A percentile compares a stretch with the other conserved stretches of the same genome.
phyloP scores from a whole-genome alignment of 2,113 vertebrate genomes.

The Gopherus flavomarginatus region DNA sequence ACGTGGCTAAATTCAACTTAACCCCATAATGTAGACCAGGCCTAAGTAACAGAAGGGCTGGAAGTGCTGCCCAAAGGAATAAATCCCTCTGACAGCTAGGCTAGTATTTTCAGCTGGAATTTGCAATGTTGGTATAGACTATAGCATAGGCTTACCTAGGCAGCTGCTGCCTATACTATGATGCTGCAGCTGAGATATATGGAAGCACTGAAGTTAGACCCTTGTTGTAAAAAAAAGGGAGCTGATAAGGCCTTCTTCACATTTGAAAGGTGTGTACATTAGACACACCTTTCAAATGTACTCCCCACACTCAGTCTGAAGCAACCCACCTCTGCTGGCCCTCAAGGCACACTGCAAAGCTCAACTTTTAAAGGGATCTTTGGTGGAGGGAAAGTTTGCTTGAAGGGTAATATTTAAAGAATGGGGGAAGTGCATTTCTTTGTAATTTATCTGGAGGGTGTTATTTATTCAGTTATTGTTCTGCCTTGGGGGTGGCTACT shows the following conservation, averaged over 20 bases:
- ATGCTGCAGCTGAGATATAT: background rate
- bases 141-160: background rate
- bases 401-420: background rate
- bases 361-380: background rate
- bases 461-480: background rate
- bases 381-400: background rate
- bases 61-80: background rate
- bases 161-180: accelerated
- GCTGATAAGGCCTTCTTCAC: background rate
- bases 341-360: background rate
- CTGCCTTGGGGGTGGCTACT: accelerated
- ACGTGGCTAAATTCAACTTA: no score
- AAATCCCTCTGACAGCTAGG: accelerated
- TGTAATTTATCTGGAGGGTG: background rate
- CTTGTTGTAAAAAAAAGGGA: background rate
- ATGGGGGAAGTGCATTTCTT: background rate
- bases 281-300: no score
- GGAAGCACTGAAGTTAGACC: background rate
- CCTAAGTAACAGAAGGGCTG: background rate
- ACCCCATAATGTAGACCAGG: no score
- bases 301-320: background rate
- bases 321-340: background rate
- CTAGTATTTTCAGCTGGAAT: background rate
- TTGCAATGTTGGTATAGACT: accelerated
- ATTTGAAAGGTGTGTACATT: no score